Base-by-base conservation (phyloP, 1,140 invertebrate genomes). In the Cryptotermes secundus region DNA sequence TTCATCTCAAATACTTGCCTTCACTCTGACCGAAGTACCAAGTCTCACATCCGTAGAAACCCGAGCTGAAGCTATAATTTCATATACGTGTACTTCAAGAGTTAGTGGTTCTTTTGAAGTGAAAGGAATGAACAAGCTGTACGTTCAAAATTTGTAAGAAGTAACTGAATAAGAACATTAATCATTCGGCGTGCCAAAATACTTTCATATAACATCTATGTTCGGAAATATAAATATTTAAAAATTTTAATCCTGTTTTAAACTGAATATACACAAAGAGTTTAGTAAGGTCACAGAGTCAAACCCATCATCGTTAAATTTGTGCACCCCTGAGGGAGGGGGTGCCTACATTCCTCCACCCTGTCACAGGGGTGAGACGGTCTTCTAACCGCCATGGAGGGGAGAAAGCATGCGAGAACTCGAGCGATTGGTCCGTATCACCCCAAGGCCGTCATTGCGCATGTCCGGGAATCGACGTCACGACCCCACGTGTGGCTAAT, bases 401-500 rank as follows among this genome's bases (percentile, higher is more conserved):
- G 59, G 59, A 31, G n/a, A 14, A 72, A 72, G 26, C 59, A 72
- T 72, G 59, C n/a, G 59, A 72, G 59, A 72, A 72, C 59, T n/a
- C 59, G 59, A 72, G 59, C 59, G 59, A 72, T 72, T 72, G 59
- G 59, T 72, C 3, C 26, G 26, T 72, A 72, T 31, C 59, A 72
- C 59, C 59, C 59, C 16, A 6, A 72, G 35, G 2, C 35, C 26
- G 45, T 83, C 82, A 83, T 45, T n/a, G 42, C 82, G 34, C 82
- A 53, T 65, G 82, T 45, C 42, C 22, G 22, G 42, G 34, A n/a
- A 31, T 72, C 59, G 59, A 72, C 59, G 59, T 72, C 59, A 72
- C 59, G 59, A 79, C 72, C 83, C 72, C 65, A 38, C 83, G 36
- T 34, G 53, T 36, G 35, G 83, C 72, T 84, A 84, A 84, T 84